Percentiles rank a stretch among this genome's conserved stretches.
phyloP scores from a whole-genome alignment of 2,797 vertebrate species.

The Melanotaenia pygmaea region DNA sequence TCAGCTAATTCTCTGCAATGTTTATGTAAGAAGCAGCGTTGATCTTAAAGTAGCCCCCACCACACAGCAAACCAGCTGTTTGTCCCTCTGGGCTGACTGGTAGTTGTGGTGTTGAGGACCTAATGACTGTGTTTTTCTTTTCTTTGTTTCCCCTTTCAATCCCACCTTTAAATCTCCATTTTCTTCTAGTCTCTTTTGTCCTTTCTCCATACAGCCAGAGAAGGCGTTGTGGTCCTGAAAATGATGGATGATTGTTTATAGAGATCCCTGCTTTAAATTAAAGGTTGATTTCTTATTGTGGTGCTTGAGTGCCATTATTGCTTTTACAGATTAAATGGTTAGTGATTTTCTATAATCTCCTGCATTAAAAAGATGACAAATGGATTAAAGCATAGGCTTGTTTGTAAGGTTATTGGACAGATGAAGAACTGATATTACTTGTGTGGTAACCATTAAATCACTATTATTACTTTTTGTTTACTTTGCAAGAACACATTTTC shows the following conservation, averaged over 20 bases:
- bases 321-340: neutral
- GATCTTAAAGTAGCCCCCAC: neutral
- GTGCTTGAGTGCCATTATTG: neutral
- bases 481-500: neutral
- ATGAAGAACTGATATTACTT: neutral
- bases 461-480: neutral
- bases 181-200: conserved; percentile 1
- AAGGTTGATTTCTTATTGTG: neutral
- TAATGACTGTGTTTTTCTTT: conserved; percentile 42
- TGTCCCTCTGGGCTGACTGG: conserved; percentile 1
- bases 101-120: conserved; percentile 10
- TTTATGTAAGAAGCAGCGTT: conserved; percentile 13
- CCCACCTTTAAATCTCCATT: neutral
- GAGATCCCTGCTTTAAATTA: neutral
- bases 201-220: conserved; percentile 9
- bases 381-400: neutral
- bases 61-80: conserved; percentile 46
- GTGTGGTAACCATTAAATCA: neutral
- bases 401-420: neutral
- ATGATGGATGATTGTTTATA: neutral
- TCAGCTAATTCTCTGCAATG: conserved; percentile 35
- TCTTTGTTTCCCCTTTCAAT: conserved; percentile 13
- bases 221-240: neutral
- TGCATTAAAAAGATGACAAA: neutral
- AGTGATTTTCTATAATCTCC: neutral